Conservation (phyloP, 1,140 invertebrate genomes). For the Hirudo medicinalis region DNA sequence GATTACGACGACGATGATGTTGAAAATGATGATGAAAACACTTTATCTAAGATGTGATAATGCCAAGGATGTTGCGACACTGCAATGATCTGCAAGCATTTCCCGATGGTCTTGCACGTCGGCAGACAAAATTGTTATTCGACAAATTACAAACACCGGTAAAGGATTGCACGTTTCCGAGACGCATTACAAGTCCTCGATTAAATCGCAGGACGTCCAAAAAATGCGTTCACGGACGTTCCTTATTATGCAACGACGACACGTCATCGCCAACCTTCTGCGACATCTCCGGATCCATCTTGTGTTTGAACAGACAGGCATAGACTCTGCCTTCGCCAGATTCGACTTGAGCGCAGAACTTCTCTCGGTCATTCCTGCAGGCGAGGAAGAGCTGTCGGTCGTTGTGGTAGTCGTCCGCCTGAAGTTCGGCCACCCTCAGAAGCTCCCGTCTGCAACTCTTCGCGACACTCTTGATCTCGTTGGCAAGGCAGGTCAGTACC, state of each 20-base stretch:
- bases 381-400: constrained; percentile 74
- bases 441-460: constrained; percentile 60
- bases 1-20: no score
- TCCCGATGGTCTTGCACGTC: no score
- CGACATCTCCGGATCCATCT: constrained; percentile 55
- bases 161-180: no score
- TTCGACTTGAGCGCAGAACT: constrained; percentile 44
- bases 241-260: no score
- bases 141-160: neutral
- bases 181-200: no score
- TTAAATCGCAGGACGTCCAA: neutral
- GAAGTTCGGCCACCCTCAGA: constrained; percentile 68
- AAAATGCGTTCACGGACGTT: no score
- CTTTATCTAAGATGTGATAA: no score
- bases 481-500: constrained; percentile 71
- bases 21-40: no score
- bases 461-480: constrained; percentile 37
- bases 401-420: constrained; percentile 77
- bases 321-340: constrained; percentile 63
- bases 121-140: no score
- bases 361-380: constrained; percentile 67
- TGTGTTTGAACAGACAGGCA: constrained; percentile 71
- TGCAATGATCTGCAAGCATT: no score
- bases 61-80: no score
- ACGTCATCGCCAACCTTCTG: neutral